Evolutionary conservation across 2,113 vertebrate genomes (phyloP).

Genomic region (Ictalurus punctatus): DNA sequence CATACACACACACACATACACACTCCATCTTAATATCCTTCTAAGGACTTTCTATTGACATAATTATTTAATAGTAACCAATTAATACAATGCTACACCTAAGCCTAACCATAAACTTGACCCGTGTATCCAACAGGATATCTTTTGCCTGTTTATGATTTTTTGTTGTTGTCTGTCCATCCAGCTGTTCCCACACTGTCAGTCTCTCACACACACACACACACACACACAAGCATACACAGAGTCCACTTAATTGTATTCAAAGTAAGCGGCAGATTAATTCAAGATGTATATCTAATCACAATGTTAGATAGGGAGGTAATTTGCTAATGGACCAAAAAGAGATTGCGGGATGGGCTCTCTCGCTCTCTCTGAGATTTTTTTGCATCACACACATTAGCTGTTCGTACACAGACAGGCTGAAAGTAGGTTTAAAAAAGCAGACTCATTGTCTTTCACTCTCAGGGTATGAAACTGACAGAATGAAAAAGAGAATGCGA

Average conservation of each 20-base stretch:
- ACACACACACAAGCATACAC: slow-evolving; percentile 26
- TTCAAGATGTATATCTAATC: slow-evolving; percentile 66
- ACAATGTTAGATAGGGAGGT: slow-evolving; percentile 55
- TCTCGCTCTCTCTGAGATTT: slow-evolving; percentile 8
- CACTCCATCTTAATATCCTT: neutral
- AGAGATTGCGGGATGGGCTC: slow-evolving; percentile 56
- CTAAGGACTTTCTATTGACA: neutral
- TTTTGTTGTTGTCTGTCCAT: neutral
- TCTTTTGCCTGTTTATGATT: neutral
- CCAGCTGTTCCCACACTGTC: neutral
- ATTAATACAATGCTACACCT: neutral
- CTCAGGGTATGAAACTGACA: slow-evolving; percentile 55
- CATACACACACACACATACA: too few species aligned
- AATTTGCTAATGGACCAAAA: slow-evolving; percentile 76
- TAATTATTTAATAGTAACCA: neutral
- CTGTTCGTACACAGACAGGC: slow-evolving; percentile 50
- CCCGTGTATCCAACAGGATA: neutral
- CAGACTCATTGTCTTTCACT: slow-evolving; percentile 64
- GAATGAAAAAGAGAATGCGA: slow-evolving; percentile 36
- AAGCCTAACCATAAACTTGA: neutral
- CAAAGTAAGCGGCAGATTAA: slow-evolving; percentile 63
- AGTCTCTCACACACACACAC: neutral
- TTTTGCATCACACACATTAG: slow-evolving; percentile 36
- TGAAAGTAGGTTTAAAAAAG: slow-evolving; percentile 66
- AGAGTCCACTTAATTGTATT: slow-evolving; percentile 63